Conservation (phyloP, 2,888 invertebrate species). For the Oscheius sp. region DNA sequence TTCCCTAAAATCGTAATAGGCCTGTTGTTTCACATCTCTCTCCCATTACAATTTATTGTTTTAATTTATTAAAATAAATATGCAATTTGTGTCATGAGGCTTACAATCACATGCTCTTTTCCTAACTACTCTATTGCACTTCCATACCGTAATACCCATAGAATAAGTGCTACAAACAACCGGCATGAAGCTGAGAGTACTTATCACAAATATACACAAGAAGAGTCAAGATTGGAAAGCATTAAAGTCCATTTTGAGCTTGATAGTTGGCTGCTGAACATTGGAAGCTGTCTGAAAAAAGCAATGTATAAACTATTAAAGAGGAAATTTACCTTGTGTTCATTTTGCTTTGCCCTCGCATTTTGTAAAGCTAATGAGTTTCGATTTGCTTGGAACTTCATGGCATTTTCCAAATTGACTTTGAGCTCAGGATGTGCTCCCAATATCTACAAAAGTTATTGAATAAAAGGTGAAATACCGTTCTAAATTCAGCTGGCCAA, state of each 20-base stretch:
- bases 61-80: not conserved
- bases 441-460: slow-evolving; percentile 76
- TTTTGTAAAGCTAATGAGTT: slow-evolving; percentile 32
- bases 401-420: slow-evolving; percentile 84
- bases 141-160: slow-evolving; percentile 23
- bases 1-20: not conserved
- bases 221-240: slow-evolving; percentile 36
- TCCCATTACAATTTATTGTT: not conserved
- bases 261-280: slow-evolving; percentile 61
- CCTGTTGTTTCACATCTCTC: not conserved
- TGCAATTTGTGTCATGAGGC: slow-evolving; percentile 3
- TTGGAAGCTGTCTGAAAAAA: slow-evolving; percentile 30
- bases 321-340: slow-evolving; percentile 33
- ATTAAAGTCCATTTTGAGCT: slow-evolving; percentile 62
- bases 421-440: slow-evolving; percentile 83
- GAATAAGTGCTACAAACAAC: slow-evolving; percentile 23
- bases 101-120: not conserved
- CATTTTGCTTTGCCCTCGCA: slow-evolving; percentile 37
- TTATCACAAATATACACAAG: slow-evolving; percentile 5
- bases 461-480: slow-evolving; percentile 32
- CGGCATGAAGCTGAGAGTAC: slow-evolving; percentile 18
- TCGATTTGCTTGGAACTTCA: slow-evolving; percentile 71
- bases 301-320: not conserved
- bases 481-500: slow-evolving; percentile 55
- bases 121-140: slow-evolving; percentile 22